A percentile compares a stretch with the other conserved stretches of the same genome.
These are phyloP conservation scores for Stichodactyla mertensii DNA, from an alignment of 64 coral and sea anemone species.

Conservation along the genomic window DNA sequence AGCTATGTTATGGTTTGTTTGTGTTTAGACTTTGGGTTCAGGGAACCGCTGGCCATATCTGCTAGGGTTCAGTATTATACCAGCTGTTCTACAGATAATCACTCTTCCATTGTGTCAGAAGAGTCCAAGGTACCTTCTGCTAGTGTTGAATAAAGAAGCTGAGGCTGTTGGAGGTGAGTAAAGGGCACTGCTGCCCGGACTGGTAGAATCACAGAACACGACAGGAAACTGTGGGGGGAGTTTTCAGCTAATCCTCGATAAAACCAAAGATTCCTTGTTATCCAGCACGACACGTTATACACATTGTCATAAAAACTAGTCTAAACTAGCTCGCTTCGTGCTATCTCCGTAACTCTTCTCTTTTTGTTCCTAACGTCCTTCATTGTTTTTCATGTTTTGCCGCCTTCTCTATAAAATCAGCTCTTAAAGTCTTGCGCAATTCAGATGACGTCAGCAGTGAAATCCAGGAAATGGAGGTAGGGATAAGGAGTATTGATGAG, in stretches of 20 bases:
- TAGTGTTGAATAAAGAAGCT: constrained; percentile 73
- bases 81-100: constrained; percentile 62
- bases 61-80: constrained; percentile 75
- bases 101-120: constrained; percentile 70
- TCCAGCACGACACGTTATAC: too few relatives aligned
- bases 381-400: too few relatives aligned
- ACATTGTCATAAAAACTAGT: too few relatives aligned
- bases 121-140: constrained; percentile 86
- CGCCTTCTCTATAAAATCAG: constrained; percentile 17
- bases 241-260: too few relatives aligned
- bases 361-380: too few relatives aligned
- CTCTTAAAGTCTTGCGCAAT: constrained; percentile 56
- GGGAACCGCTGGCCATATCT: constrained; percentile 67
- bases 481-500: neutral
- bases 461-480: constrained; percentile 93
- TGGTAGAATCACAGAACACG: too few relatives aligned
- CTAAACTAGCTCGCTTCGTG: too few relatives aligned
- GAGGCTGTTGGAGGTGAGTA: constrained; percentile 71
- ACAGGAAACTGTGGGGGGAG: too few relatives aligned
- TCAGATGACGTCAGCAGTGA: constrained; percentile 53
- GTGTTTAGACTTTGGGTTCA: constrained; percentile 66
- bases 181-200: neutral
- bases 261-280: too few relatives aligned
- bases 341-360: too few relatives aligned
- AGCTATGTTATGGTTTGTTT: neutral